Evolutionary conservation across 2,797 vertebrate genomes (phyloP), one percentile per base, ranked within the genome.

Genomic region (Epinephelus malabaricus): DNA sequence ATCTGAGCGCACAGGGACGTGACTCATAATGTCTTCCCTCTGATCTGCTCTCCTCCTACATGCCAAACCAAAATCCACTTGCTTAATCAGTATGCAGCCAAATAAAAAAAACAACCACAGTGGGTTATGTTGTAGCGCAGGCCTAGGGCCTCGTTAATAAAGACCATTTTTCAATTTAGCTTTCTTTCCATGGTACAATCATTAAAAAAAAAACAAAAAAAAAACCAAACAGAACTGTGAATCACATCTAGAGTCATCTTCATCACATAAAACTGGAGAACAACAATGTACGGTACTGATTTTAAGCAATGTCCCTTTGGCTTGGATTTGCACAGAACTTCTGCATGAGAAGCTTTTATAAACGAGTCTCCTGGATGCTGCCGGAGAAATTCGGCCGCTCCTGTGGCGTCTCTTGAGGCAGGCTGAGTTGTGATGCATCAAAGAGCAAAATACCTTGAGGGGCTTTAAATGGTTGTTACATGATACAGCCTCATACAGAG

Each of bases 271-370:
- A 78, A 59, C 7, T 45, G 51, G 18, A 69, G 60, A 72, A 77
- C n/a, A 15, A 40, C 6, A 8, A 70, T 56, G 81, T 60, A 38
- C 73, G 14, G 18, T 30, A 63, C 73, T 45, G 76, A 60, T 70
- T 69, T 82, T 18, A 67, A 54, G 65, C 45, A 69, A 63, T 51
- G 71, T 83, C 78, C 78, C 89, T 88, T 93, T 92, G 88, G 88
- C 73, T 90, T 89, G 67, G 60, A 78, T 89, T 84, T 76, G 79
- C 70, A 5, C 56, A 74, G 62, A 79, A 61, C 54, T 64, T 81
- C 65, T 65, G 74, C 61, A 55, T 8, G 38, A 83, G 55, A 70
- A 69, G 73, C 69, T 77, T 84, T 75, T 17, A 54, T 18, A 27
- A 70, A 85, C 5, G 45, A 61, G 67, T 76, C 71, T 80, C 78